phyloP scores from a whole-genome alignment of 2,797 vertebrate genomes.

The Gadopsis bispinosus region DNA sequence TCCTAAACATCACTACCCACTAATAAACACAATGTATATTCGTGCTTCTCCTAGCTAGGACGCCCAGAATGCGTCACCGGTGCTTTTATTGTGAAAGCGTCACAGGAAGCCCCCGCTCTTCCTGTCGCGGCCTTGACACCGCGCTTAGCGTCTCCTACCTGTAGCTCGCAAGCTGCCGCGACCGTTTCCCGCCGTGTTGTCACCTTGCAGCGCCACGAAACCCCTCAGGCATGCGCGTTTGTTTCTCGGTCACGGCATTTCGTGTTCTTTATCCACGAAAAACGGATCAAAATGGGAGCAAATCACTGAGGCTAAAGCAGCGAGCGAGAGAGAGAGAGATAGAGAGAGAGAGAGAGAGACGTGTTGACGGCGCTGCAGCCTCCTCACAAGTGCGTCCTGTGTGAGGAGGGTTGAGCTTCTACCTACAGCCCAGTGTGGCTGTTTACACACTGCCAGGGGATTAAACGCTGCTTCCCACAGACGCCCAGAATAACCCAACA shows the following conservation, averaged over 20 bases:
- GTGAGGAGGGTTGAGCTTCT: slow-evolving; percentile 64
- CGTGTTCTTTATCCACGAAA: background rate
- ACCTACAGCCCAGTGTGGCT: slow-evolving; percentile 57
- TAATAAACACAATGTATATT: fast-evolving
- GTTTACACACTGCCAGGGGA: slow-evolving; percentile 42
- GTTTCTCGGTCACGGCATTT: slow-evolving; percentile 17
- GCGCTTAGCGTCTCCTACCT: slow-evolving; percentile 60
- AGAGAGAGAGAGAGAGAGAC: background rate
- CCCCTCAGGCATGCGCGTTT: background rate
- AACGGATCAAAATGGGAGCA: fast-evolving
- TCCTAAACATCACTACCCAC: background rate
- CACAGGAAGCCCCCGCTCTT: background rate
- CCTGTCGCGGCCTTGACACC: background rate
- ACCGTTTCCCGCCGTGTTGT: slow-evolving; percentile 22
- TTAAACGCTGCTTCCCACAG: slow-evolving; percentile 50
- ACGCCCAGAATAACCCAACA: slow-evolving; percentile 27
- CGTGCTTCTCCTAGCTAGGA: background rate
- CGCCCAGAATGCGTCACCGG: fast-evolving
- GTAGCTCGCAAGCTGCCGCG: slow-evolving; percentile 43
- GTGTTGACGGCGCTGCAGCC: slow-evolving; percentile 33
- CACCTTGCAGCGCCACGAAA: background rate
- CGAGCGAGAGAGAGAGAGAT: background rate
- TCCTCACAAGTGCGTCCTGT: slow-evolving; percentile 25
- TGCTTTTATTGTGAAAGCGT: slow-evolving; percentile 37
- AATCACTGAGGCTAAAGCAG: background rate